Percentiles rank a stretch among this genome's conserved stretches.
Conservation (phyloP, 2,888 invertebrate genomes). For the Caenorhabditis japonica region DNA sequence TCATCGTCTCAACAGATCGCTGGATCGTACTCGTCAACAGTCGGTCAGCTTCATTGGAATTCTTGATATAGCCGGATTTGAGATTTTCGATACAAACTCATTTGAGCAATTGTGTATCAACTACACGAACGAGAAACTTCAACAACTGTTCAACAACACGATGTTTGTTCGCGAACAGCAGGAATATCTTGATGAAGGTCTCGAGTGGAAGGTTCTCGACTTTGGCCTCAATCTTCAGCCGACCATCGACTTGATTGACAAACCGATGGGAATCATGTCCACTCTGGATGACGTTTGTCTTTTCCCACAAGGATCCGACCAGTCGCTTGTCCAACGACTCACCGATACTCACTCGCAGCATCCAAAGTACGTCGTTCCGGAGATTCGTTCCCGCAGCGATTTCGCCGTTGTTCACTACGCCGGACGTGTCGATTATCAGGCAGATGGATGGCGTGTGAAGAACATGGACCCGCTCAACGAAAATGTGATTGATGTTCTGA, state of each 20-base stretch:
- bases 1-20: constrained; percentile 81
- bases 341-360: constrained; percentile 92
- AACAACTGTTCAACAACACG: constrained; percentile 98
- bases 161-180: constrained; percentile 98
- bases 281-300: constrained; percentile 98
- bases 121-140: constrained; percentile 98
- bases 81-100: constrained; percentile 85
- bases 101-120: constrained; percentile 99
- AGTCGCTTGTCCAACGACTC: constrained; percentile 96
- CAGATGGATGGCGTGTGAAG: constrained; percentile 98
- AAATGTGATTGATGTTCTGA: constrained; percentile 94
- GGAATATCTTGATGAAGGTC: constrained; percentile 91
- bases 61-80: constrained; percentile 93
- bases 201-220: constrained; percentile 99
- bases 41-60: constrained; percentile 99
- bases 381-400: constrained; percentile 82
- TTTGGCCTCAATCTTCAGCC: constrained; percentile 98
- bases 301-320: constrained; percentile 99
- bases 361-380: constrained; percentile 90
- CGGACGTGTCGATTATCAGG: constrained; percentile 91
- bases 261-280: constrained; percentile 99
- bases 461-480: constrained; percentile 99
- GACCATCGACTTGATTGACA: constrained; percentile 97
- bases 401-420: constrained; percentile 84
- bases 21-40: constrained; percentile 95